A percentile compares a stretch with the other conserved stretches of the same genome.
phyloP scores from a whole-genome alignment of 1,140 invertebrate species.

The Sycobia sp. region DNA sequence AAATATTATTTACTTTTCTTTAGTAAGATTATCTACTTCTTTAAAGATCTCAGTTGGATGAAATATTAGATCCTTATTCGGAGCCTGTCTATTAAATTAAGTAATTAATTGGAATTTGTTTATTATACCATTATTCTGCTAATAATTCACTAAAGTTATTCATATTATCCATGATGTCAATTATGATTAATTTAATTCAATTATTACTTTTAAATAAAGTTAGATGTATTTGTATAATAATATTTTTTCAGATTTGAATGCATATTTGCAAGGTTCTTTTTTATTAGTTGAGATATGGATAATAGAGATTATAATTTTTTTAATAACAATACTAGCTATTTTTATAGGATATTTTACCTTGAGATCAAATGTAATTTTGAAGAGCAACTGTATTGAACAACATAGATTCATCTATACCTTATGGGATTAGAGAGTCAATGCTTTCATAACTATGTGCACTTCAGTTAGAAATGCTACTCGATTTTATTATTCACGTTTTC shows the following conservation, averaged over 20 bases:
- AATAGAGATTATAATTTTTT: conserved; percentile 64
- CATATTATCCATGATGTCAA: conserved; percentile 64
- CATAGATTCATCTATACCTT: conserved; percentile 70
- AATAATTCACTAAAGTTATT: conserved; percentile 65
- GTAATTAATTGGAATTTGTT: conserved; percentile 67
- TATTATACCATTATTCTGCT: conserved; percentile 67
- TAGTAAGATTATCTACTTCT: too few relatives aligned
- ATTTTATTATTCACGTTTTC: conserved; percentile 75
- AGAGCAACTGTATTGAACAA: conserved; percentile 76
- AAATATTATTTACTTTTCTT: too few relatives aligned
- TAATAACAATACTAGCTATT: too few relatives aligned
- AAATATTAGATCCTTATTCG: conserved; percentile 64
- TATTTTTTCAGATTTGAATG: conserved; percentile 63
- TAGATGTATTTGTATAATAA: conserved; percentile 65
- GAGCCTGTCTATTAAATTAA: conserved; percentile 65
- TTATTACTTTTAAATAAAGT: conserved; percentile 64
- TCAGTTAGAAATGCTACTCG: conserved; percentile 72
- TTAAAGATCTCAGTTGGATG: conserved; percentile 51
- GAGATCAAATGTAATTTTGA: conserved; percentile 77
- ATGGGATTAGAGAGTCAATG: conserved; percentile 64
- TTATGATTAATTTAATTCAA: conserved; percentile 64
- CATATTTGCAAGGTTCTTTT: conserved; percentile 66
- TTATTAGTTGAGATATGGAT: conserved; percentile 63
- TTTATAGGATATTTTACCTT: conserved; percentile 73
- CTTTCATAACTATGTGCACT: conserved; percentile 72